These are phyloP conservation scores for Rhodinocichla rosea DNA, from an alignment of 2,113 vertebrate species.

Conservation along the genomic window DNA sequence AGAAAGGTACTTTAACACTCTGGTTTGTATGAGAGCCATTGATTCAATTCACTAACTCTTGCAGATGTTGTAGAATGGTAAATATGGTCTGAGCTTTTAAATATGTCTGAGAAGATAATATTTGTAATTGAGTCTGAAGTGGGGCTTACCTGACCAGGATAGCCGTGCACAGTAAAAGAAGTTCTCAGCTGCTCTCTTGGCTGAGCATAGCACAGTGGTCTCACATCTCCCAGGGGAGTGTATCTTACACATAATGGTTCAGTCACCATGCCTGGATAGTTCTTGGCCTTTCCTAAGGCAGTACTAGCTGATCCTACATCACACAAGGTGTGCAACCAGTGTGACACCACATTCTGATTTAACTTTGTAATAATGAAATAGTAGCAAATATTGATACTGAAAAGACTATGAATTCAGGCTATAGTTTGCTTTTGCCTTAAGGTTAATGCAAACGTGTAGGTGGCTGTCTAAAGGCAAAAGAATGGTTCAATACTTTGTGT, in stretches of 20 bases:
- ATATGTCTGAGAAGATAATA: neutral
- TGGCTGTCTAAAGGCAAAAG: neutral
- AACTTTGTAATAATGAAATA: neutral
- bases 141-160: neutral
- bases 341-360: neutral
- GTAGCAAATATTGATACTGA: neutral
- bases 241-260: neutral
- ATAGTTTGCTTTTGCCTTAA: neutral
- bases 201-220: neutral
- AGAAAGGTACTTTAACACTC: conserved; percentile 84
- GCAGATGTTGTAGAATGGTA: neutral
- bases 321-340: neutral
- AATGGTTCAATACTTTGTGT: neutral
- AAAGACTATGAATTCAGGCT: neutral
- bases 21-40: neutral
- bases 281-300: neutral
- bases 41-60: neutral
- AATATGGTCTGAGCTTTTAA: neutral
- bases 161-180: neutral
- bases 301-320: neutral
- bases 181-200: neutral
- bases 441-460: fast-evolving
- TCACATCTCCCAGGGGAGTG: neutral
- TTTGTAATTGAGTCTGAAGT: neutral
- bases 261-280: neutral